Base-by-base conservation (phyloP, 2,113 vertebrate species). In the Apodemus sylvaticus region DNA sequence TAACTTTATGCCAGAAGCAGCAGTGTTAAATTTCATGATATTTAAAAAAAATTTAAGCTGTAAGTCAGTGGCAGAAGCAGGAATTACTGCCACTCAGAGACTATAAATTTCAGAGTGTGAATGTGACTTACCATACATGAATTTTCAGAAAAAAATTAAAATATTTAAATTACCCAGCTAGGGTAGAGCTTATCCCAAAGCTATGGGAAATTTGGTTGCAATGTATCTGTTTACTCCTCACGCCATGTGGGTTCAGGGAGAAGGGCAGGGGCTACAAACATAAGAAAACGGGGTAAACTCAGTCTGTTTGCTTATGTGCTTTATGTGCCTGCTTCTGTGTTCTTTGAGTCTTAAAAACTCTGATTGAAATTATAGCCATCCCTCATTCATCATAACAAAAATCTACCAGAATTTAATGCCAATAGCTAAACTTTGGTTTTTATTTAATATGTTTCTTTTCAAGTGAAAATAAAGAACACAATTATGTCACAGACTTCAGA, bases 141-240 rank as follows among this genome's bases (percentile, higher is more conserved):
- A 96, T 97, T 97, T 96, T 96, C 68, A 91, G 86, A 92, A 94
- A 97, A 94, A 97, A 94, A 91, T 96, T 96, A 90, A 92, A 96
- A 94, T 96, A 92, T 93, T 98, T 96, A 88, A 96, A 96, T 36
- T 85, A 95, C 62, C 22, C 13, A 88, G 39, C 51, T 48, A 66
- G 34, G 17, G 53, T 90, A 77, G 45, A 94, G n/a, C 53, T 95
- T 95, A 93, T 89, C 45, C 55, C 83, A 70, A 92, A 93, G 51
- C 81, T 93, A 81, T 68, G 62, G n/a, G 77, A 95, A 96, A 96
- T 93, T 96, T 96, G 94, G 90, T 93, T 85, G 17, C 17, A 83
- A 34, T 94, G 3, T 51, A 71, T 93, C 94, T 94, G 45, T n/a
- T 64, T 76, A 93, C 5, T 95, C 94, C 42, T 89, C 22, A 93